Base-by-base conservation (phyloP, 2,888 invertebrate genomes). In the Drosophila cracens region DNA sequence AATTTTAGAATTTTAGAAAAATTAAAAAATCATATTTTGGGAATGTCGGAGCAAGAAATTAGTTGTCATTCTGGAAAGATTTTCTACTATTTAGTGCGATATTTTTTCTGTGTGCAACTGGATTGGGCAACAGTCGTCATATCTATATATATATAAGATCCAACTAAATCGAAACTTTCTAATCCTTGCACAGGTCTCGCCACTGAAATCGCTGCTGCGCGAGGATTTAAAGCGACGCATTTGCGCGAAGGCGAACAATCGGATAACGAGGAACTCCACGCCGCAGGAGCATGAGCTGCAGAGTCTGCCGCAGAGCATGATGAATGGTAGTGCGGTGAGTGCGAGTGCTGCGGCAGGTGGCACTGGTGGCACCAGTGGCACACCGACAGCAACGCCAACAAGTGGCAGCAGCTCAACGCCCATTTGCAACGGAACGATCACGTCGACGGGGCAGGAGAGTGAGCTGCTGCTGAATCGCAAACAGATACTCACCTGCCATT, bases 181-280 rank as follows among this genome's bases (percentile, higher is more conserved):
- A 16, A 25, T 36, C 4, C 7, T 7, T 3, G 16, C 18, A 5
- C 83, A 94, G 93, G 95, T 96, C 81, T 97, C 97, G 63, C 97
- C 97, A 74, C 94, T 97, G 80, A 97, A 97, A 93, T 97, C 97
- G 83, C 93, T 97, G 78, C 94, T 97, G 76, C 95, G 97, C 59
- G 97, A 97, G 92, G 97, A 97, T 93, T 94, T 97, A 85, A 96
- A 97, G 92, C 94, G 97, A 74, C 96, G 97, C 92, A 96, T 97
- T 87, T 95, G 96, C 72, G 96, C 96, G 49, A 94, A 96, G 87
- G 96, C 95, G 60, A 95, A 95, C 86, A 94, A 94, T 81, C 94
- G 95, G 68, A 93, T 92, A 69, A 92, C 92, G 7, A 86, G 93
- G 38, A 93, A 92, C 66, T 88, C 92, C n/a, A 90, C 91, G 49